Evolutionary conservation across 2,113 vertebrate species (phyloP).

Genomic region (Syngnathus typhle): DNA sequence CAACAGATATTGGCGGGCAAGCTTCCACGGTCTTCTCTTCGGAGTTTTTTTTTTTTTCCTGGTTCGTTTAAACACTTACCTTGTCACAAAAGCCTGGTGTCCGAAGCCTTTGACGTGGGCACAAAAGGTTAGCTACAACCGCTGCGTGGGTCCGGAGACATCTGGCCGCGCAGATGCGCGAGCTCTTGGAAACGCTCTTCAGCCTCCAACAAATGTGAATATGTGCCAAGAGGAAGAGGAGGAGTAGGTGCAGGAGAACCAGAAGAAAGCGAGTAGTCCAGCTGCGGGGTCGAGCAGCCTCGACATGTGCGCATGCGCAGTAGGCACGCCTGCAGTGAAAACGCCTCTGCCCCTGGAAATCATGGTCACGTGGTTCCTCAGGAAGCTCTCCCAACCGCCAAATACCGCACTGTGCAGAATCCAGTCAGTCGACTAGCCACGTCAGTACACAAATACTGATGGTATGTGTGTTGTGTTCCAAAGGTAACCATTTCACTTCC

Average conservation of each 20-base stretch:
- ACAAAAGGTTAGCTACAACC: constrained; percentile 7
- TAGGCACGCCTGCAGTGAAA: constrained; percentile 5
- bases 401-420: not conserved
- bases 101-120: not conserved
- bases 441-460: not conserved
- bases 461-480: not conserved
- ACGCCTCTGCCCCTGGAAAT: not conserved
- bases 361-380: not conserved
- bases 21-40: constrained; percentile 12
- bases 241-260: constrained; percentile 1
- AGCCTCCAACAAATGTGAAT: constrained; percentile 29
- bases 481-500: not conserved
- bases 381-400: not conserved
- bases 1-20: constrained; percentile 8
- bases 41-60: not conserved
- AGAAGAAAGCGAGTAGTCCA: constrained; percentile 9
- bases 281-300: constrained; percentile 21
- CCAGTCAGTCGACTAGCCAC: not conserved
- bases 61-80: constrained; percentile 34
- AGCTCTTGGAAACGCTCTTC: not conserved
- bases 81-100: not conserved
- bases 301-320: constrained; percentile 32
- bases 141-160: constrained; percentile 5
- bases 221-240: constrained; percentile 23
- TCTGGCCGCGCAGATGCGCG: constrained; percentile 16